phyloP scores from a whole-genome alignment of 2,113 vertebrate species.

The Pachypanchax playfairii region DNA sequence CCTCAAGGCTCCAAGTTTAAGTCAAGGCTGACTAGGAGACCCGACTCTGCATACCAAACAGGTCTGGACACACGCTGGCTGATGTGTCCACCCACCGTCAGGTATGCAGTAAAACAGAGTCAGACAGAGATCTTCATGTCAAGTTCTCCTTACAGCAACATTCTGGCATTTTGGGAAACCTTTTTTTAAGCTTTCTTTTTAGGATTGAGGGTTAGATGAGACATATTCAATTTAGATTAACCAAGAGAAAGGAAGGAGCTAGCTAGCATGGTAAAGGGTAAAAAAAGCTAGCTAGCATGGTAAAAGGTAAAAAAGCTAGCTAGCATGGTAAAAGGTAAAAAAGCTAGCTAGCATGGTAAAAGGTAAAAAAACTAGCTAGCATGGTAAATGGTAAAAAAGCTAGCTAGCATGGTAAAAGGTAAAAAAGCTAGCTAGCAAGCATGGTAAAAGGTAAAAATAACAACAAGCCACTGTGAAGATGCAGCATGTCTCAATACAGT shows the following conservation, averaged over 20 bases:
- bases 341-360: too few relatives aligned
- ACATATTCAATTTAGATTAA: neutral
- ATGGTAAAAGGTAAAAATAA: neutral
- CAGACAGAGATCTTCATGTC: slow-evolving; percentile 24
- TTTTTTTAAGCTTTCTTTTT: neutral
- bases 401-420: too few relatives aligned
- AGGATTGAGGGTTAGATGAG: neutral
- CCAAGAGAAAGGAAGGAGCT: neutral
- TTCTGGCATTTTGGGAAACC: neutral
- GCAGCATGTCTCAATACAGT: neutral
- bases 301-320: too few relatives aligned
- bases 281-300: too few relatives aligned
- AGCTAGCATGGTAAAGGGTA: neutral
- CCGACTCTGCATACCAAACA: slow-evolving; percentile 77
- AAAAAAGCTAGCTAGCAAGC: too few relatives aligned
- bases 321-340: too few relatives aligned
- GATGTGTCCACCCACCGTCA: slow-evolving; percentile 67
- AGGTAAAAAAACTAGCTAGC: too few relatives aligned
- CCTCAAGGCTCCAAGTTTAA: slow-evolving; percentile 36
- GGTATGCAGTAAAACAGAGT: slow-evolving; percentile 55
- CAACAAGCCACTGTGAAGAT: neutral
- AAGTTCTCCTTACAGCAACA: neutral
- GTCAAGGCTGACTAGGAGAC: slow-evolving; percentile 42
- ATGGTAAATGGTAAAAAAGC: too few relatives aligned
- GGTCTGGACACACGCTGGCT: slow-evolving; percentile 76